Evolutionary conservation across 2,888 invertebrate genomes (phyloP).

Genomic region (Hyppa rectilinea): DNA sequence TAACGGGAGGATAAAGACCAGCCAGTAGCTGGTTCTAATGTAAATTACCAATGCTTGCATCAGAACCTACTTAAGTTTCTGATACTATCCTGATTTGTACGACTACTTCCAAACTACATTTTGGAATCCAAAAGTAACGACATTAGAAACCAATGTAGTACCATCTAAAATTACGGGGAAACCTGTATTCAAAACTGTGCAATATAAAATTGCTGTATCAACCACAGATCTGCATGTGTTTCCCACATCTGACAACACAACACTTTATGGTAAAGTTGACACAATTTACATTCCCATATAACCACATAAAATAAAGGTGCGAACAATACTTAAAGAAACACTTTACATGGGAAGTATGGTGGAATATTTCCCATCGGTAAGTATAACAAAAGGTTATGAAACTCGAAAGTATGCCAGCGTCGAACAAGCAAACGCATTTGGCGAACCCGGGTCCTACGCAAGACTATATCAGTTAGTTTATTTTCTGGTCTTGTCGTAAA

Average conservation of each 20-base stretch:
- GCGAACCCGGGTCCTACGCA: conserved; percentile 60
- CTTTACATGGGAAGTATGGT: conserved; percentile 57
- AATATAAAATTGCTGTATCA: conserved; percentile 12
- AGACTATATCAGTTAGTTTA: conserved; percentile 54
- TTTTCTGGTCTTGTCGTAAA: conserved; percentile 55
- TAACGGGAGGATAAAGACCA: neutral
- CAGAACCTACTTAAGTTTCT: conserved; percentile 11
- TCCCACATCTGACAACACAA: conserved; percentile 26
- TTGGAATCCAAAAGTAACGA: neutral
- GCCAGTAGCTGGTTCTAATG: neutral
- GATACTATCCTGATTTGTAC: neutral
- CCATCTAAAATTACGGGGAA: neutral
- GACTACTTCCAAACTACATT: neutral
- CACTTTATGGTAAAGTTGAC: conserved; percentile 46
- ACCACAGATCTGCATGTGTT: conserved; percentile 21
- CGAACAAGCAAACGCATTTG: conserved; percentile 58
- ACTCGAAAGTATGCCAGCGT: conserved; percentile 60
- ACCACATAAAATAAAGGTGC: conserved; percentile 36
- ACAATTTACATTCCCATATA: conserved; percentile 58
- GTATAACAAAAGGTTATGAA: conserved; percentile 64
- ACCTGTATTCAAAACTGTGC: conserved; percentile 1
- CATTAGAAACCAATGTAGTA: neutral
- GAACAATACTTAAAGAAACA: conserved; percentile 55
- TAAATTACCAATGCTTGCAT: neutral
- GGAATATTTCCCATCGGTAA: conserved; percentile 61